These are phyloP conservation scores for Tylochromis polylepis DNA, from an alignment of 2,113 vertebrate species.

Conservation along the genomic window DNA sequence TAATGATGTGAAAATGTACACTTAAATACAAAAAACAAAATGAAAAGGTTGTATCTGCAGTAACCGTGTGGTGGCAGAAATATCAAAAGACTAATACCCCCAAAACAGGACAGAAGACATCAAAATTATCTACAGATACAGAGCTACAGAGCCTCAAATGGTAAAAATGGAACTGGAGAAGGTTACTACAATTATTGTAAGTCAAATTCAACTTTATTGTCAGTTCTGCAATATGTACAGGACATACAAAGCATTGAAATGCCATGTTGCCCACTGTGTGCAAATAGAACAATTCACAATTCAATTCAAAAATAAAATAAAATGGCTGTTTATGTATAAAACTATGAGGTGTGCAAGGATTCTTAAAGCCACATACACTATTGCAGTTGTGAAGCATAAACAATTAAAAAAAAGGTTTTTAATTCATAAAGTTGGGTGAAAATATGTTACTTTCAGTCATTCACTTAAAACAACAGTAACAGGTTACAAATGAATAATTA, in stretches of 20 bases:
- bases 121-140: background rate
- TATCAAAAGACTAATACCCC: rapidly evolving
- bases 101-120: background rate
- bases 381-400: too few relatives aligned
- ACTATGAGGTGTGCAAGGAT: too few relatives aligned
- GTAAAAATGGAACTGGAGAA: background rate
- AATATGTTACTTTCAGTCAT: background rate
- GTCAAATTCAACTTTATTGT: background rate
- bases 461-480: background rate
- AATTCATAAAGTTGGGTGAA: background rate
- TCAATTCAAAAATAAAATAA: too few relatives aligned
- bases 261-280: too few relatives aligned
- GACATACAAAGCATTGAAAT: background rate
- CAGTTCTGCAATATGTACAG: background rate
- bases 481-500: too few relatives aligned
- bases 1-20: background rate
- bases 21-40: background rate
- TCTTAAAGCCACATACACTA: too few relatives aligned
- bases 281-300: too few relatives aligned
- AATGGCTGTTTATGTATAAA: too few relatives aligned
- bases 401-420: too few relatives aligned
- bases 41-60: background rate
- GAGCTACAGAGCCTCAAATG: rapidly evolving
- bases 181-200: background rate
- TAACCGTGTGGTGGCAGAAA: background rate